Base-by-base conservation (phyloP, 2,113 vertebrate species). In the Nibea coibor region DNA sequence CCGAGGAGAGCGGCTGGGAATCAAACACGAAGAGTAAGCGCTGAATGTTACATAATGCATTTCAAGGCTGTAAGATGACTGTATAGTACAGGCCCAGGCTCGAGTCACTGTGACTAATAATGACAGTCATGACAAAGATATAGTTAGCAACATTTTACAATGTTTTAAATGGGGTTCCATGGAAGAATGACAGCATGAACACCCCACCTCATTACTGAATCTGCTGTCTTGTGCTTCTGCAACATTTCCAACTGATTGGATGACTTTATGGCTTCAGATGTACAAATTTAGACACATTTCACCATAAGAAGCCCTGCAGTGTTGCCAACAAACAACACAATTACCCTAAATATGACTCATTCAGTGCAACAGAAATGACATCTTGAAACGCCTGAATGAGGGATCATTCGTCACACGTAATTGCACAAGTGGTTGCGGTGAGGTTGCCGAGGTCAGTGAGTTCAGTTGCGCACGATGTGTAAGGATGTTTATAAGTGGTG, bases 1-100 rank as follows among this genome's bases (percentile, higher is more conserved):
- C 94, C 92, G 95, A 19, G 97, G 97, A 0, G 97, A 98, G 90
- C 94, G 97, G 28, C 94, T 98, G 48, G 97, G 97, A 72, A 98
- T 98, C 95, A 98, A 97, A 91, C 96, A 93, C 4, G 96, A 97
- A 87, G 95, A 96, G 97, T 98, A 89, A 95, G 59, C 10, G 20
- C 59, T 9, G 51, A 58, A 16, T 22, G 31, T 35, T 17, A 50
- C 16, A 35, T 43, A 15, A 14, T 24, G 5, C 10, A 2, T 42
- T 4, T 56, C 8, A 17, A 42, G 35, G n/a, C 22, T 20, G 22
- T 14, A 26, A 24, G 42, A 5, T 31, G 53, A 51, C n/a, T 19
- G 12, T 20, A 35, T 2, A n/a, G 39, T 14, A 8, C 6, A 48
- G 6, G 45, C 22, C 0, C 16, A 50, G 22, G n/a, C 2, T 19